phyloP scores from a whole-genome alignment of 2,888 invertebrate species.

The Nomada ruficornis region DNA sequence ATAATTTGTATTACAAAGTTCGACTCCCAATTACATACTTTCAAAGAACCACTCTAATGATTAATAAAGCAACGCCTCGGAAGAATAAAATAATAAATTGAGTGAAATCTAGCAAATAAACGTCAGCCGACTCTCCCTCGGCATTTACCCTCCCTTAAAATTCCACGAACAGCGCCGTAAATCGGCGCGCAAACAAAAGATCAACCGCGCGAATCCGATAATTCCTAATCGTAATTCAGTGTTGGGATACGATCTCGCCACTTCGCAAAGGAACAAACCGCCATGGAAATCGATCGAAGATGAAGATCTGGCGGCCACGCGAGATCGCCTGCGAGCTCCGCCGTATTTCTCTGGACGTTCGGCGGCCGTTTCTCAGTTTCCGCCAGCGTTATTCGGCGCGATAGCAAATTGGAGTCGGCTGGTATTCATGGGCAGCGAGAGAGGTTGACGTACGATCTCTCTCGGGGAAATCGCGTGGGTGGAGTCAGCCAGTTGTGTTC shows the following conservation, averaged over 20 bases:
- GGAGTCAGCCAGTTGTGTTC: conserved; percentile 62
- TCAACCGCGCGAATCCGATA: not conserved
- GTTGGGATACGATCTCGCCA: conserved; percentile 8
- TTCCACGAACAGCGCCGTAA: not conserved
- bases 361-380: conserved; percentile 42
- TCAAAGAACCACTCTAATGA: no score
- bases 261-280: not conserved
- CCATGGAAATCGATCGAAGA: conserved; percentile 27
- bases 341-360: conserved; percentile 27
- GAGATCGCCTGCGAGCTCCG: conserved; percentile 12
- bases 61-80: no score
- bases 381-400: conserved; percentile 63
- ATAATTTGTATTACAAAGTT: no score
- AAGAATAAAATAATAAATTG: no score
- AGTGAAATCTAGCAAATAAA: no score
- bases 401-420: conserved; percentile 63
- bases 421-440: conserved; percentile 56
- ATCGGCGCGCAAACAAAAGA: not conserved
- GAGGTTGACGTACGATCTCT: conserved; percentile 65
- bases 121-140: not conserved
- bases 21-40: no score
- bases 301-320: conserved; percentile 19
- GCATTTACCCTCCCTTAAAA: not conserved
- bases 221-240: conserved; percentile 27
- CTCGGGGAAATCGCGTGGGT: conserved; percentile 60